Evolutionary conservation across 53 echinoderm and acorn worm genomes (phyloP).

Genomic region (Holothuria leucospilota): DNA sequence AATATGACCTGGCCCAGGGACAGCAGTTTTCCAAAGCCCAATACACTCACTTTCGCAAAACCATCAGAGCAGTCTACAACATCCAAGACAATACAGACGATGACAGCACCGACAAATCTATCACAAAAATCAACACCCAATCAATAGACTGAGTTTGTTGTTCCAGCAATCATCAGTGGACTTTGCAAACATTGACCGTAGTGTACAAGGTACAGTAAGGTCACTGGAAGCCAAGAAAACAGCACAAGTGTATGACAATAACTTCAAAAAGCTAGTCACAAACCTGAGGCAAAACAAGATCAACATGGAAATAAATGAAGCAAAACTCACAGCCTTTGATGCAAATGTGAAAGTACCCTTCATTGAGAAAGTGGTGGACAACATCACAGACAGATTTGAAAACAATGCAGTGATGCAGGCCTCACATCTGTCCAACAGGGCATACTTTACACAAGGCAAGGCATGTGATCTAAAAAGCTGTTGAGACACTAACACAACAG

Average conservation of each 20-base stretch:
- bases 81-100: too few relatives aligned
- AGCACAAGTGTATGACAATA: neutral
- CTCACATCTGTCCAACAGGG: too few relatives aligned
- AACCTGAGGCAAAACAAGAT: neutral
- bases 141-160: slow-evolving; percentile 53
- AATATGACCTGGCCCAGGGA: too few relatives aligned
- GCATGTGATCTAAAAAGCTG: too few relatives aligned
- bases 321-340: neutral
- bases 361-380: slow-evolving; percentile 9
- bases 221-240: slow-evolving; percentile 1
- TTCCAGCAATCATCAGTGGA: slow-evolving; percentile 42
- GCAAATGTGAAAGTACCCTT: neutral
- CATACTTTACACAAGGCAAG: too few relatives aligned
- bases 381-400: slow-evolving; percentile 10
- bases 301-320: neutral
- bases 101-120: too few relatives aligned
- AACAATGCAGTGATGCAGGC: neutral
- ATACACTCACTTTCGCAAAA: too few relatives aligned
- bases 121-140: too few relatives aligned
- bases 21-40: too few relatives aligned
- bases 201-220: neutral
- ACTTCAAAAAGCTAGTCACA: neutral
- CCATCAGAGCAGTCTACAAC: too few relatives aligned
- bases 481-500: too few relatives aligned
- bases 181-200: neutral